Percentiles rank a stretch among this genome's conserved stretches.
Evolutionary conservation across 1,140 invertebrate species (phyloP).

Genomic region (Trichoplusia ni): DNA sequence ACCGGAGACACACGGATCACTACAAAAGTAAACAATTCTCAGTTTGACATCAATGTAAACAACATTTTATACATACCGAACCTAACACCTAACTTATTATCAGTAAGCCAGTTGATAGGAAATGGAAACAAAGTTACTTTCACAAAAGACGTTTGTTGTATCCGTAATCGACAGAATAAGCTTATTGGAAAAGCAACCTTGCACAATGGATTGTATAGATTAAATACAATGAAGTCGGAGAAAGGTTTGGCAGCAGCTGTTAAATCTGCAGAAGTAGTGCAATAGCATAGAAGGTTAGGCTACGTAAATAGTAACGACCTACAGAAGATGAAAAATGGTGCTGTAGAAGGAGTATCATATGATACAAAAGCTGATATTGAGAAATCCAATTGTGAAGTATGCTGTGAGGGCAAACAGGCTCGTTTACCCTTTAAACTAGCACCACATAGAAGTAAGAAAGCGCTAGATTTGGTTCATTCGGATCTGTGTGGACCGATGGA

Average conservation of each 20-base stretch:
- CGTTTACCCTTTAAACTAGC: no score
- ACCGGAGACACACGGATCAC: conserved; percentile 38
- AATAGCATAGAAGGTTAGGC: conserved; percentile 43
- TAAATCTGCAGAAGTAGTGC: conserved; percentile 11
- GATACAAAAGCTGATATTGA: background rate
- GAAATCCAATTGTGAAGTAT: no score
- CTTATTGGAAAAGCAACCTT: conserved; percentile 32
- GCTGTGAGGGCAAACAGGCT: no score
- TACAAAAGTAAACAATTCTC: conserved; percentile 24
- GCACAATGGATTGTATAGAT: conserved; percentile 40
- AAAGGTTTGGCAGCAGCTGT: conserved; percentile 29
- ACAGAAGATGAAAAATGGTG: conserved; percentile 35
- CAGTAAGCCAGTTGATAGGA: conserved; percentile 41
- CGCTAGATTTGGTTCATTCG: no score
- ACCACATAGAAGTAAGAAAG: no score
- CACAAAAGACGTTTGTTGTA: conserved; percentile 33
- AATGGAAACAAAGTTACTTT: conserved; percentile 39
- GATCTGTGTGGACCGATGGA: no score
- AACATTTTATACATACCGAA: conserved; percentile 41
- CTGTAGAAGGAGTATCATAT: conserved; percentile 24
- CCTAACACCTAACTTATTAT: conserved; percentile 43
- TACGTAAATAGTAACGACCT: conserved; percentile 40
- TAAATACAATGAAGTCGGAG: conserved; percentile 27
- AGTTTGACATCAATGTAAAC: conserved; percentile 15
- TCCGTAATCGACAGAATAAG: conserved; percentile 39